Evolutionary conservation across 2,888 invertebrate species (phyloP), one percentile per base, ranked within the genome.

Genomic region (Leptura quadrifasciata): DNA sequence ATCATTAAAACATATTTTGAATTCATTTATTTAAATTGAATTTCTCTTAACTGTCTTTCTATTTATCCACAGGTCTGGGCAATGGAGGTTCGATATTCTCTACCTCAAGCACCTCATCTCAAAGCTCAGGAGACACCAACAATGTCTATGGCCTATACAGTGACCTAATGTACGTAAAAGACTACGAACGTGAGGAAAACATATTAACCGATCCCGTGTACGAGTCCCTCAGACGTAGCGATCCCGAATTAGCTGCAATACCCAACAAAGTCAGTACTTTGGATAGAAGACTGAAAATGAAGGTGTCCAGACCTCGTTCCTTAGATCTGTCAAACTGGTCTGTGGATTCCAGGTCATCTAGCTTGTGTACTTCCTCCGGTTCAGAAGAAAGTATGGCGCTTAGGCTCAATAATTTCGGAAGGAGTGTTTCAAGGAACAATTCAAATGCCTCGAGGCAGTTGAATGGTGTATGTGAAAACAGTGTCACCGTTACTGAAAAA

Each of bases 71-170:
- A 80, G 80, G 81, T 73, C 65, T 82, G 9, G 82, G 82, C 17
- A 78, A 72, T 47, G 82, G 93, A 71, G 90, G 88, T 1, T 90
- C 91, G 15, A 88, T 91, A 18, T 88, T 92, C 61, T 91, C 92
- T 0, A 91, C 91, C 54, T 92, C 92, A 0, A 91, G 91, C 47
- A 91, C 91, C 0, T 92, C 92, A 0, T 90, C 93, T 0, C 92
- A 93, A 80, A 91, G 92, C 76, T 91, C 92, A 0, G 93, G 93
- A 15, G 91, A 91, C 77, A 92, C 93, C 27, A 96, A 95, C 86
- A 96, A 97, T 88, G 96, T 97, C 0, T 97, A 97, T 86, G 97
- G 96, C 0, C 90, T 97, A 0, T 97, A 97, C 86, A 96, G 95
- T 0, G 96, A 97, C 86, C 90, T 97, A 74, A 96, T 97, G 92